Percentiles rank a stretch among this genome's conserved stretches.
phyloP scores from a whole-genome alignment of 2,797 vertebrate species.

The Chanos chanos region DNA sequence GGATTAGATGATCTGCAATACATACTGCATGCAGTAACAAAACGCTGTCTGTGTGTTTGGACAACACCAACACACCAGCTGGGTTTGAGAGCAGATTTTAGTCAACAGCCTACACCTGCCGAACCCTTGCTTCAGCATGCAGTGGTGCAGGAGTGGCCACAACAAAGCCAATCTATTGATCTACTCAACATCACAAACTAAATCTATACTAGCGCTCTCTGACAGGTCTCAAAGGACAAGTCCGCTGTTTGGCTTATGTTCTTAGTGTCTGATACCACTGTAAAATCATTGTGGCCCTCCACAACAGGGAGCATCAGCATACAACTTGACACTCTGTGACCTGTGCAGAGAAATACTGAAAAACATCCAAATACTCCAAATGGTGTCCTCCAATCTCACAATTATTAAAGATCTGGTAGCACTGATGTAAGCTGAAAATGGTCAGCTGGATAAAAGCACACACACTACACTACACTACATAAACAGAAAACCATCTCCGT shows the following conservation, averaged over 20 bases:
- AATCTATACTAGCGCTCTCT: neutral
- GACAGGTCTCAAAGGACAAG: constrained; percentile 1
- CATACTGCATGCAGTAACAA: constrained; percentile 15
- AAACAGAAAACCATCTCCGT: too few relatives aligned
- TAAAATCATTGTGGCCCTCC: too few relatives aligned
- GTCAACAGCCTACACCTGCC: too few relatives aligned
- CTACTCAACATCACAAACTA: constrained; percentile 7
- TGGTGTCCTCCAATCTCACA: constrained; percentile 14
- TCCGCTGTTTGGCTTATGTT: too few relatives aligned
- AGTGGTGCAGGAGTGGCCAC: neutral
- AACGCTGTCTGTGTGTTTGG: too few relatives aligned
- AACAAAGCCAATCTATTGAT: neutral
- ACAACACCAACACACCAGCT: too few relatives aligned
- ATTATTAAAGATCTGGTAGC: too few relatives aligned
- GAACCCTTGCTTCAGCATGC: constrained; percentile 17
- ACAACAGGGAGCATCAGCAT: constrained; percentile 13
- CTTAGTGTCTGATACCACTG: too few relatives aligned
- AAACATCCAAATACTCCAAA: constrained; percentile 18
- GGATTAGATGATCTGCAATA: neutral
- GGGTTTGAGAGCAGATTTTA: too few relatives aligned
- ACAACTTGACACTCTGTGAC: constrained; percentile 17
- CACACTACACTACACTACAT: too few relatives aligned
- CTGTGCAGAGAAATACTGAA: constrained; percentile 5
- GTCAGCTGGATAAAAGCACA: too few relatives aligned
- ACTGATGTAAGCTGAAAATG: too few relatives aligned